phyloP scores from a whole-genome alignment of 2,113 vertebrate genomes.

The Buteo buteo region DNA sequence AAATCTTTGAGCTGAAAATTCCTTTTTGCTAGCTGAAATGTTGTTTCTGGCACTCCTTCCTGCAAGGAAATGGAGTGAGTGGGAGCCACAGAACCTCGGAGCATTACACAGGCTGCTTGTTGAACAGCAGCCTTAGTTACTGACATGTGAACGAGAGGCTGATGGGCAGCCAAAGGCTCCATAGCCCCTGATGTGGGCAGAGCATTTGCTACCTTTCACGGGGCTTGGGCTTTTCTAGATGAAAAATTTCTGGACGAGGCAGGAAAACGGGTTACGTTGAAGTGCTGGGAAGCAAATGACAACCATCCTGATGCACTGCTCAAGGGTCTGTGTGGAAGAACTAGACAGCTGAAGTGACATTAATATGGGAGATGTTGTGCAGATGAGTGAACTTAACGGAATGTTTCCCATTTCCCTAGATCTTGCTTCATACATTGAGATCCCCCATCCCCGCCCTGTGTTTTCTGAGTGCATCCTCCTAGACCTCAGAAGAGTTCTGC shows the following conservation, averaged over 20 bases:
- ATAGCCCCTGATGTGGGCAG: not conserved
- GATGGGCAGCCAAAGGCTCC: not conserved
- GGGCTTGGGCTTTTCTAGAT: not conserved
- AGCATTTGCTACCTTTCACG: not conserved
- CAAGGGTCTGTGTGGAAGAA: not conserved
- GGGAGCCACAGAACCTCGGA: not conserved
- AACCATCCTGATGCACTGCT: not conserved
- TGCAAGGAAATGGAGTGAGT: not conserved
- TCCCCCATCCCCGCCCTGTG: accelerated
- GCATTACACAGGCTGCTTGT: not conserved
- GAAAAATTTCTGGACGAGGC: not conserved
- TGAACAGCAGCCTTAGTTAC: not conserved
- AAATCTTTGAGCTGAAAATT: not conserved
- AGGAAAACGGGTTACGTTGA: not conserved
- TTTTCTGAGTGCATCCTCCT: not conserved
- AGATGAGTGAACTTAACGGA: not conserved
- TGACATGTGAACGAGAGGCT: accelerated
- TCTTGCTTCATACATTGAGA: not conserved
- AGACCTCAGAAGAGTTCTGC: not conserved
- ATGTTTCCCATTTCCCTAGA: not conserved
- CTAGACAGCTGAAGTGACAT: not conserved
- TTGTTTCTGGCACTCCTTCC: slow-evolving; percentile 6
- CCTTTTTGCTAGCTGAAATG: not conserved
- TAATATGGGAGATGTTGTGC: not conserved
- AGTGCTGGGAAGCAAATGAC: not conserved